Evolutionary conservation across 1,140 invertebrate genomes (phyloP), one percentile per base, ranked within the genome.

Genomic region (Temnothorax longispinosus): DNA sequence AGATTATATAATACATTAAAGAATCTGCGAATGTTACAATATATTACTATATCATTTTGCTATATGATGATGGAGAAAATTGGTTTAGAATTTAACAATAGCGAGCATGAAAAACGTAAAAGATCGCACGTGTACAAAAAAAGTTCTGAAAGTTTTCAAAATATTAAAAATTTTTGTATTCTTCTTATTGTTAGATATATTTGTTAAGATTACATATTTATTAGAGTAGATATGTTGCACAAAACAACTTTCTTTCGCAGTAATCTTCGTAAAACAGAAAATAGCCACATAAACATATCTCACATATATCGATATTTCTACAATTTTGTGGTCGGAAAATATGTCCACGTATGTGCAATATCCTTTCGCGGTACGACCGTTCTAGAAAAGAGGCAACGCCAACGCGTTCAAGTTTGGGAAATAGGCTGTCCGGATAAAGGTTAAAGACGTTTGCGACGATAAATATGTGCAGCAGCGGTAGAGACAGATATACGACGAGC

Each of bases 391-490:
- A 56, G n/a, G 8, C 35, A 15, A 69, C 35, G 11, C 15, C 13
- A 44, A 67, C 8, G 54, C 69, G 41, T 75, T 50, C n/a, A 82
- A 47, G 38, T 72, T 81, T 56, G 35, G 38, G 69, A 72, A 81
- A 81, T 84, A 84, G 41, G 32, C 47, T 50, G 69, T 71, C n/a
- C 54, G 69, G 41, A 72, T 72, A 82, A 27, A 41, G 27, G 38
- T 72, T 72, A 72, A 82, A 54, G 41, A 84, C 58, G 27, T 56
- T 58, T 18, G 54, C 67, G 15, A 62, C 54, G 69, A 84, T 84
- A 84, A 84, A 84, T 84, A 84, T 74, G 56, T 74, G 54, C n/a
- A 56, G 54, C n/a, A 56, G 38, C 38, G 11, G 27, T n/a, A 32
- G 65, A 60, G 32, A 58, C 38, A 60, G n/a, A 10, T 74, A 75